These are phyloP conservation scores for Pongo abelii DNA, from an alignment of 2,113 vertebrate species.

Conservation along the genomic window DNA sequence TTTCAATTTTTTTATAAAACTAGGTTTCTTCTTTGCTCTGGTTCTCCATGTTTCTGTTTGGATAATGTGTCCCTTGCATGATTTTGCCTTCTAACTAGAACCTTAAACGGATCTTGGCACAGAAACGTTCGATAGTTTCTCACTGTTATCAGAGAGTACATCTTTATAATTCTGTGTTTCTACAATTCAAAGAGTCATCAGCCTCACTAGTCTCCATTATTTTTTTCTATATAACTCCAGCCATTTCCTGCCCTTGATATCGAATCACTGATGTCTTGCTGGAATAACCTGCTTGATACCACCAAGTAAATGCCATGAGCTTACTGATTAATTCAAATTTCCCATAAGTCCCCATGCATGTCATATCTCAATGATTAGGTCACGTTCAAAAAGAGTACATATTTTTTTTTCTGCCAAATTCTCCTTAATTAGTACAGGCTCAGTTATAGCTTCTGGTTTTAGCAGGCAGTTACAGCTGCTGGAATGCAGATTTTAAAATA, in stretches of 20 bases:
- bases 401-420: not conserved
- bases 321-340: conserved; percentile 1
- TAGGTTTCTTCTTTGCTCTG: not conserved
- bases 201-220: not conserved
- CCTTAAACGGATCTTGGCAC: not conserved
- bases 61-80: not conserved
- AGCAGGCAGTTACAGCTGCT: conserved; percentile 15
- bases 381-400: not conserved
- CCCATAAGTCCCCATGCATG: not conserved
- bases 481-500: not conserved
- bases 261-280: not conserved
- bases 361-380: not conserved
- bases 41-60: not conserved
- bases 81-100: not conserved
- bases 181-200: not conserved
- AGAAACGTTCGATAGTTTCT: not conserved
- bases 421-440: conserved; percentile 29
- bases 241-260: not conserved
- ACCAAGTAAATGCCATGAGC: not conserved
- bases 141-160: not conserved
- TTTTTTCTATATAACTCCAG: not conserved
- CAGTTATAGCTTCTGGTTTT: conserved; percentile 9
- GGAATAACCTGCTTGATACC: conserved; percentile 26
- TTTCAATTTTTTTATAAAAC: not conserved
- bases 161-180: not conserved